phyloP scores from a whole-genome alignment of 2,888 invertebrate genomes.

The Tenthredo scrophulariae region DNA sequence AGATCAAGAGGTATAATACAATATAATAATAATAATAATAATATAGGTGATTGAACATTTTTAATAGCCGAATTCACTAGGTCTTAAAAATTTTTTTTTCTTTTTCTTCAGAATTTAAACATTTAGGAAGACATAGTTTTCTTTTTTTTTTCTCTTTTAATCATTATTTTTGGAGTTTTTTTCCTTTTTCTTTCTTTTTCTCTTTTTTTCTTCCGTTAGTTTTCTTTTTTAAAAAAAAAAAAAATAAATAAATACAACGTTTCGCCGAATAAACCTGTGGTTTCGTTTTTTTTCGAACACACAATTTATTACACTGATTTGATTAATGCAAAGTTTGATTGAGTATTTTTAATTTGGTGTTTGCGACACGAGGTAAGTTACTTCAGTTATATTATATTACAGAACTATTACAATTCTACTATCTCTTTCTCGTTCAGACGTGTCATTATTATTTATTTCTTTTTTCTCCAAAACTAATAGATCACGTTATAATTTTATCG shows the following conservation, averaged over 20 bases:
- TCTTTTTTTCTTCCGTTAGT: not conserved
- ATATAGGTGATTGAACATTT: constrained; percentile 24
- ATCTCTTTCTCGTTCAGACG: not conserved
- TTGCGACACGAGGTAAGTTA: constrained; percentile 62
- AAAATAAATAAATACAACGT: no score
- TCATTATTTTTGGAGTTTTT: not conserved
- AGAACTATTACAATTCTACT: constrained; percentile 43
- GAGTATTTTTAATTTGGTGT: constrained; percentile 60
- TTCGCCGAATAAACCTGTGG: constrained; percentile 14
- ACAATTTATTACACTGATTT: constrained; percentile 52
- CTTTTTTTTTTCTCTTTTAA: not conserved
- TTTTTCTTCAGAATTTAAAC: constrained; percentile 32
- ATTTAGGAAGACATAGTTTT: constrained; percentile 46
- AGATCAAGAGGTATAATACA: constrained; percentile 2
- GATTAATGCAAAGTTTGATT: constrained; percentile 66
- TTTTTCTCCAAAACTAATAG: constrained; percentile 3
- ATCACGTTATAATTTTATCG: constrained; percentile 13
- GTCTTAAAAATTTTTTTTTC: not conserved
- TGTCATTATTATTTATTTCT: not conserved
- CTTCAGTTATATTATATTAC: constrained; percentile 44
- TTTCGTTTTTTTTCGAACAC: not conserved
- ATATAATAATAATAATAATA: constrained; percentile 20
- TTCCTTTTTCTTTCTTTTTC: not conserved
- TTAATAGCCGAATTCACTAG: constrained; percentile 27
- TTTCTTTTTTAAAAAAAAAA: constrained; percentile 11